Conservation (phyloP, 2,888 invertebrate genomes). For the Xestia c-nigrum region DNA sequence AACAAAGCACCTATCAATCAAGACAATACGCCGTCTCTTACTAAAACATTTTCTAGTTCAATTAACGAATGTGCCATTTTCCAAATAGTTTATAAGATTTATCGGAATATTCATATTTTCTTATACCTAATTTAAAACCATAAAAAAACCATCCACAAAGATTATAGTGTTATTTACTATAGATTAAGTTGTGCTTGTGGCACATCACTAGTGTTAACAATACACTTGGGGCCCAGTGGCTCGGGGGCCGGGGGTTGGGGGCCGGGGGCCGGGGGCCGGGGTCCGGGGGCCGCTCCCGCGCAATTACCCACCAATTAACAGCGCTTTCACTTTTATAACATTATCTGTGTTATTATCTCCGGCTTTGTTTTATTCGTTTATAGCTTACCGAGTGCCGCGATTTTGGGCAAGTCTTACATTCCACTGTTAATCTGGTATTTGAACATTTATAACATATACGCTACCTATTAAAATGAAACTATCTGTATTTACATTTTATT, state of each 20-base stretch:
- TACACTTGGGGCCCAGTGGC: background rate
- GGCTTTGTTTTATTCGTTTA: slow-evolving; percentile 27
- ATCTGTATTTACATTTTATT: background rate
- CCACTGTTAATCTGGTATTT: background rate
- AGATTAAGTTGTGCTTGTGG: background rate
- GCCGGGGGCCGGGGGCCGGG: slow-evolving; percentile 23
- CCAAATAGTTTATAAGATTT: background rate
- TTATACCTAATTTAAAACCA: background rate
- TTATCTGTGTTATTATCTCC: slow-evolving; percentile 53
- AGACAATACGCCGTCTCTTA: background rate
- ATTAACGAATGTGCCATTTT: background rate
- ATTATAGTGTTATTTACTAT: background rate
- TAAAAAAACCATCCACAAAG: background rate
- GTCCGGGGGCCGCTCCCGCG: slow-evolving; percentile 52
- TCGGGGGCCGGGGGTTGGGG: background rate
- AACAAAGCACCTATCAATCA: slow-evolving; percentile 11
- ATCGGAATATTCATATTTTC: background rate
- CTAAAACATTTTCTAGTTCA: background rate
- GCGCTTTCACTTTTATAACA: slow-evolving; percentile 68
- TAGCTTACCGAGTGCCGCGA: background rate
- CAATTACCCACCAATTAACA: slow-evolving; percentile 82
- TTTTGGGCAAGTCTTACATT: background rate
- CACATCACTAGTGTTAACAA: slow-evolving; percentile 44
- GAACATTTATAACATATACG: background rate
- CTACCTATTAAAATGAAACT: background rate